Conservation (phyloP, 2,113 vertebrate species). For the Ammospiza nelsoni region DNA sequence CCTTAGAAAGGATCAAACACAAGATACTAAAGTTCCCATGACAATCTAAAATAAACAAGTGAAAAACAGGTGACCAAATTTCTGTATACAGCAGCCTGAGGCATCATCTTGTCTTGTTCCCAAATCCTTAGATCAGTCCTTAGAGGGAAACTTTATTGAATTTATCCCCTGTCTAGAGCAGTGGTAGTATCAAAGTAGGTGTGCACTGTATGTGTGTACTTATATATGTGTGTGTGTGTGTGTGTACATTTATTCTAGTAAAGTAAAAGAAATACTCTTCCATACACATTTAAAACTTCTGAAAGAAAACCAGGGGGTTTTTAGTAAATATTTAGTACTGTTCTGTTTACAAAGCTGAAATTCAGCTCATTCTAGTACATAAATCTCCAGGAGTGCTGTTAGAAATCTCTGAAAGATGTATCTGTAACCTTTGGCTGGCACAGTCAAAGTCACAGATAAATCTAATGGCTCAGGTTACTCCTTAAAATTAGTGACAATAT, state of each 20-base stretch:
- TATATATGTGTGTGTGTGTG: background rate
- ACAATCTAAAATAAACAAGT: background rate
- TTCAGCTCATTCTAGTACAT: background rate
- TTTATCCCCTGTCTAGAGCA: background rate
- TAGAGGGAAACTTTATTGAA: background rate
- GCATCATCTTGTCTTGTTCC: background rate
- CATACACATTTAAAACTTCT: background rate
- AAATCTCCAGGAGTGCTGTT: background rate
- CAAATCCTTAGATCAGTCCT: background rate
- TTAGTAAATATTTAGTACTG: background rate
- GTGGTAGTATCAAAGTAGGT: background rate
- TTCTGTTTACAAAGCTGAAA: background rate
- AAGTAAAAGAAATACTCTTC: background rate
- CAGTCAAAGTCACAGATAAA: background rate
- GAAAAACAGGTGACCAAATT: background rate
- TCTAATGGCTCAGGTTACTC: background rate
- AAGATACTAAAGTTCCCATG: background rate
- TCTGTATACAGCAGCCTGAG: background rate
- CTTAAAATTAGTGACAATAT: background rate
- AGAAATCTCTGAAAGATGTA: background rate
- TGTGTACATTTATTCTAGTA: background rate
- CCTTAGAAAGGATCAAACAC: background rate
- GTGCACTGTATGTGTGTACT: background rate
- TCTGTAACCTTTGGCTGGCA: background rate
- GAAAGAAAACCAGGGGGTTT: accelerated